Evolutionary conservation across 2,113 vertebrate genomes (phyloP), one percentile per base, ranked within the genome.

Genomic region (Steatornis caripensis): DNA sequence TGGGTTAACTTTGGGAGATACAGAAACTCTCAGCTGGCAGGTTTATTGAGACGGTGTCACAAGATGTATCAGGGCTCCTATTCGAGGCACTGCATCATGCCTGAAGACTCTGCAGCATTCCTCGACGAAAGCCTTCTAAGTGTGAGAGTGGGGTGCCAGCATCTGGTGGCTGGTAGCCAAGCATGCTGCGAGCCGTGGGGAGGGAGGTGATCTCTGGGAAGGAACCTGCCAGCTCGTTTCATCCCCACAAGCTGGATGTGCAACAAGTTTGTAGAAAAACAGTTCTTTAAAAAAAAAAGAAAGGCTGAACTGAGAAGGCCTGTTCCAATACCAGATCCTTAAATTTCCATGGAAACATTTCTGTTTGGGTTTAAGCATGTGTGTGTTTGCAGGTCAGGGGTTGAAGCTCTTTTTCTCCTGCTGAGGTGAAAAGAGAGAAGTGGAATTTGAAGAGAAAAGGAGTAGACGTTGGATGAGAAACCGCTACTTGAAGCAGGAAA

Each of bases 1-100:
- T 43, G 74, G 57, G 37, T 55, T 90, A 90, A 91, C 79, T 95
- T 94, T 85, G 79, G 46, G 93, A 93, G 85, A 51, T 84, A 60
- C 20, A 88, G 79, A 90, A 66, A 66, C 90, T 79, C 71, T 81
- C 12, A 24, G 79, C 89, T 79, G 39, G 78, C 84, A 93, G 69
- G 41, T 77, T 92, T 93, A 8, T 37, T 29, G 81, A 88, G 91
- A 43, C 6, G 4, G 54, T 55, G 58, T 97, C 96, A 97, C 41
- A 84, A 90, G 95, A 92, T 85, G 94, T 92, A 70, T 96, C 91
- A 91, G 81, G 45, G 77, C 60, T 88, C 94, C 90, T 95, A 2
- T 97, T 96, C 93, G 88, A 95, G 95, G 93, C 70, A 71, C 65
- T 89, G 77, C 89, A 84, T 98, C 97, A 95, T 89, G 88, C 88